Conservation (phyloP, 1,140 invertebrate species). For the Piezodorus guildinii region DNA sequence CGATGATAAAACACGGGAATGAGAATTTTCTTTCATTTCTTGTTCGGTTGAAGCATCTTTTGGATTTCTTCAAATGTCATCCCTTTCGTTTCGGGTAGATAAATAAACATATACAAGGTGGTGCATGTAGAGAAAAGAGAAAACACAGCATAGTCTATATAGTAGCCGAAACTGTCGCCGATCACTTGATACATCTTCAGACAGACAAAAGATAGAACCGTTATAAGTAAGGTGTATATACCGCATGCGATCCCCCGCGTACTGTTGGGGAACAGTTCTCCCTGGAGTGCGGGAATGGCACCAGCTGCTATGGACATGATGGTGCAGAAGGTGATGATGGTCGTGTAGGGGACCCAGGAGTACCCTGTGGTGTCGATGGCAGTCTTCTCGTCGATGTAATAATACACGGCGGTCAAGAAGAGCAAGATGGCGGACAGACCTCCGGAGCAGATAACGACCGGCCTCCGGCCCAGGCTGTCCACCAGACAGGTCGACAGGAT, state of each 20-base stretch:
- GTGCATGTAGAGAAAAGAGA: constrained; percentile 51
- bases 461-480: constrained; percentile 38
- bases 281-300: constrained; percentile 24
- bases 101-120: constrained; percentile 41
- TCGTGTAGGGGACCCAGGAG: constrained; percentile 11
- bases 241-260: constrained; percentile 25
- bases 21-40: too few species aligned
- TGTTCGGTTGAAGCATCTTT: constrained; percentile 28
- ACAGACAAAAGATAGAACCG: constrained; percentile 43
- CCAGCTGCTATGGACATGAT: constrained; percentile 20
- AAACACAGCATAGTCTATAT: constrained; percentile 70
- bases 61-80: constrained; percentile 66
- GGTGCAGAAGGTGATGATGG: neutral
- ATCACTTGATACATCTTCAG: constrained; percentile 61
- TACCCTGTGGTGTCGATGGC: neutral
- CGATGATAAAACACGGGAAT: too few species aligned
- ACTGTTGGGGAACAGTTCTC: constrained; percentile 26
- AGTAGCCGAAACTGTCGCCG: constrained; percentile 44
- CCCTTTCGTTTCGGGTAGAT: constrained; percentile 73
- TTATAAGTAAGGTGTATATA: constrained; percentile 22
- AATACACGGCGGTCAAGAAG: constrained; percentile 22
- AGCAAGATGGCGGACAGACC: constrained; percentile 18
- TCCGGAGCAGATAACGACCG: constrained; percentile 40
- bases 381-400: constrained; percentile 4
- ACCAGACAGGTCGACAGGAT: constrained; percentile 35